Evolutionary conservation across 2,888 invertebrate genomes (phyloP).

Genomic region (Chrysina gloriosa): DNA sequence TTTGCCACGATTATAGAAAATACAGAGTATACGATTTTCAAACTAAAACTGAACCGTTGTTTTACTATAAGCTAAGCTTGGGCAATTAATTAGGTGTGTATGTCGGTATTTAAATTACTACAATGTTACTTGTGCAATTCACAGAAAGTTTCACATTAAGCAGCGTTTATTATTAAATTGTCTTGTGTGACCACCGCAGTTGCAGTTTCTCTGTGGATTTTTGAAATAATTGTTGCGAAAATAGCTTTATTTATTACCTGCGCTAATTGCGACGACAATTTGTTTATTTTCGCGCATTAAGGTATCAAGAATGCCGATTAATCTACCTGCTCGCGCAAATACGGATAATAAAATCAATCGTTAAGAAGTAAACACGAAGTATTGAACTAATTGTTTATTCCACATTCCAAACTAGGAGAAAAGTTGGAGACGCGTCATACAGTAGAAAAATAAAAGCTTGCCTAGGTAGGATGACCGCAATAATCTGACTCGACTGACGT

Average conservation of each 20-base stretch:
- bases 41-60: too few species aligned
- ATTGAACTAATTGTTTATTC: constrained; percentile 16
- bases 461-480: background rate
- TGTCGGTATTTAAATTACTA: constrained; percentile 6
- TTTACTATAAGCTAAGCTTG: too few species aligned
- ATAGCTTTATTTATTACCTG: constrained; percentile 7
- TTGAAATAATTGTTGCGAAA: constrained; percentile 21
- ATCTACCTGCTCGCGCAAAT: constrained; percentile 8
- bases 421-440: background rate
- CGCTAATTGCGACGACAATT: constrained; percentile 16
- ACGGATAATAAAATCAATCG: constrained; percentile 3
- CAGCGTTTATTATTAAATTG: constrained; percentile 9
- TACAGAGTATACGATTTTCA: too few species aligned
- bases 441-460: constrained; percentile 1
- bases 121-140: background rate
- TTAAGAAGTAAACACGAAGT: background rate
- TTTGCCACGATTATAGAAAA: too few species aligned
- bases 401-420: background rate
- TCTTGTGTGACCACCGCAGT: constrained; percentile 1
- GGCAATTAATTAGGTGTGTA: constrained; percentile 6
- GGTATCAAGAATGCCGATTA: constrained; percentile 10
- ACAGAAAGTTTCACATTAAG: constrained; percentile 23
- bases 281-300: background rate
- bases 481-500: too few species aligned
- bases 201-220: constrained; percentile 13